Conservation (phyloP, 2,888 invertebrate genomes). For the Cryptops parisi region DNA sequence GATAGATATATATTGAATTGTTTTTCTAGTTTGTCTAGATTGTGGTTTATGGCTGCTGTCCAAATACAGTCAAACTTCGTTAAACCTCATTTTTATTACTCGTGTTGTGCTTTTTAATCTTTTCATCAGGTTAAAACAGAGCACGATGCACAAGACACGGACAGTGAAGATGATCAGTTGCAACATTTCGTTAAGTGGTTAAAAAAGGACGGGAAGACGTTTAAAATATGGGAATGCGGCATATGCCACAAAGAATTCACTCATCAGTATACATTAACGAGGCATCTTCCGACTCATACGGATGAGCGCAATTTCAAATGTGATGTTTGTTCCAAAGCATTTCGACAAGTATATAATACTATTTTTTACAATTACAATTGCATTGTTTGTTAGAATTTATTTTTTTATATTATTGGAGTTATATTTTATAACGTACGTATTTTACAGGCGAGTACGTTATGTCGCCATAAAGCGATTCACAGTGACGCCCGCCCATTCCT, state of each 20-base stretch:
- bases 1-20: no score
- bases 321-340: constrained; percentile 49
- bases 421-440: no score
- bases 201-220: constrained; percentile 48
- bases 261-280: constrained; percentile 59
- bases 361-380: not conserved
- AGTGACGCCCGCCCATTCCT: constrained; percentile 56
- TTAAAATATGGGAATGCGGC: constrained; percentile 58
- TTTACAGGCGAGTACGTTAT: constrained; percentile 59
- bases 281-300: constrained; percentile 60
- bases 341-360: constrained; percentile 27
- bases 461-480: constrained; percentile 63
- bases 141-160: not conserved
- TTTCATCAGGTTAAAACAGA: no score
- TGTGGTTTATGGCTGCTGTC: no score
- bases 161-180: constrained; percentile 40
- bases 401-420: no score
- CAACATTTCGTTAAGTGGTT: constrained; percentile 52
- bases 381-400: not conserved
- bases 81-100: no score
- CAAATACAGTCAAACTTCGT: no score
- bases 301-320: constrained; percentile 63
- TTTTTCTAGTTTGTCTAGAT: no score
- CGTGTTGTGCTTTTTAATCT: no score
- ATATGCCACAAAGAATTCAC: constrained; percentile 59